Evolutionary conservation across 2,797 vertebrate species (phyloP).

Genomic region (Propithecus perrieri): DNA sequence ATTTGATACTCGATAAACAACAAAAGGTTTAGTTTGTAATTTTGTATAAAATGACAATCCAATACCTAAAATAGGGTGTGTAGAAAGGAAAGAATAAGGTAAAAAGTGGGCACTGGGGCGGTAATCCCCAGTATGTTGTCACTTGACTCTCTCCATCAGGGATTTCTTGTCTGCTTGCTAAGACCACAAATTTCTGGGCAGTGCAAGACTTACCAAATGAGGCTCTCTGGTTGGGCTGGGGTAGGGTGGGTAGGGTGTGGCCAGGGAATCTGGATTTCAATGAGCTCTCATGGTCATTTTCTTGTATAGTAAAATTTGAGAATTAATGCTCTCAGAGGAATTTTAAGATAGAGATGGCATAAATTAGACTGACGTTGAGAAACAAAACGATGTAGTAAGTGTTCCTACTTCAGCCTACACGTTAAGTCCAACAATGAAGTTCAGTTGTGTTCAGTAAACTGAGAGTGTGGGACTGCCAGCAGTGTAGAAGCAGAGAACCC

Average conservation of each 20-base stretch:
- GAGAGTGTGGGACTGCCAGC: background rate
- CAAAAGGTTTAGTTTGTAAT: background rate
- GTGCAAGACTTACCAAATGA: background rate
- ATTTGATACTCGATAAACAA: background rate
- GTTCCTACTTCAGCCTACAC: background rate
- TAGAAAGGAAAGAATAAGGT: background rate
- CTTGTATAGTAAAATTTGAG: background rate
- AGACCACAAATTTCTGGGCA: background rate
- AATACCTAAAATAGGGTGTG: background rate
- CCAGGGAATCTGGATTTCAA: background rate
- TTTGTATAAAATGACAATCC: background rate
- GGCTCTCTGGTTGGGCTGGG: background rate
- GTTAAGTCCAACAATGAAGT: background rate
- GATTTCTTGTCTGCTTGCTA: background rate
- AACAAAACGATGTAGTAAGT: background rate
- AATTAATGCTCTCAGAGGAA: background rate
- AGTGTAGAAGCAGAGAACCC: background rate
- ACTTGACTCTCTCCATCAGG: no score
- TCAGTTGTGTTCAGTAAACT: background rate
- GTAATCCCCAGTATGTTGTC: background rate
- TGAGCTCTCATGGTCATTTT: background rate
- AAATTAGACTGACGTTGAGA: background rate
- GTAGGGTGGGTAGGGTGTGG: background rate
- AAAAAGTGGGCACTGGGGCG: background rate
- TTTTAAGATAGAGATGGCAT: background rate